Evolutionary conservation across 2,888 invertebrate species (phyloP), one percentile per base, ranked within the genome.

Genomic region (Tuta absoluta): DNA sequence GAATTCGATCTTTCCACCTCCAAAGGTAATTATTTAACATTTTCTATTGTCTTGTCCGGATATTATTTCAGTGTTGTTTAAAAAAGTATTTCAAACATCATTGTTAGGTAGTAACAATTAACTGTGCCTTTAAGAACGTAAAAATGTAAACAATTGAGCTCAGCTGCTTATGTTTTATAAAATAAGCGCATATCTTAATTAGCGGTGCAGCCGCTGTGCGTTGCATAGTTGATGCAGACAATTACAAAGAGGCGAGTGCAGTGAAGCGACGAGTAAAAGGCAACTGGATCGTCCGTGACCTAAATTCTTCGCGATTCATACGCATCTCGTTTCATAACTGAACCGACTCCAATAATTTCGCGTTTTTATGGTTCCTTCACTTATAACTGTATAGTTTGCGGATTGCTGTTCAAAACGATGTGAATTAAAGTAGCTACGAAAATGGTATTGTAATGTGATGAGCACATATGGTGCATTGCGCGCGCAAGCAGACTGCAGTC

Each of bases 1-100:
- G 96, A 95, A 68, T 90, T 95, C 67, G 95, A 95, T 71, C 87
- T 96, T 67, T 94, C 92, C 67, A 89, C 91, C 51, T 84, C 87
- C 61, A 85, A 84, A 85, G 87, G 89, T 87, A 79, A 78, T 66
- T 74, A 64, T 68, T 71, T 37, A 12, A 41, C 14, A 10, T 56
- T 24, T 28, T 28, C 24, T 33, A 5, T 33, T 60, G 51, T 53
- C 51, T 49, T 48, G 19, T 38, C 23, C 48, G 62, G 62, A 62
- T 48, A 23, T 19, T 41, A 33, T n/a, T 48, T 23, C 57, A 57
- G 21, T 62, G 21, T 12, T 62, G 57, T 62, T 62, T 62, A 56
- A 65, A 37, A 28, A n/a, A 57, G 12, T 37, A 53, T 19, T 21
- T 57, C 51, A 65, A 62, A 65, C 62, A 65, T 64, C 60, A 60